phyloP scores from a whole-genome alignment of 2,888 invertebrate genomes.

The Thelaira solivaga region DNA sequence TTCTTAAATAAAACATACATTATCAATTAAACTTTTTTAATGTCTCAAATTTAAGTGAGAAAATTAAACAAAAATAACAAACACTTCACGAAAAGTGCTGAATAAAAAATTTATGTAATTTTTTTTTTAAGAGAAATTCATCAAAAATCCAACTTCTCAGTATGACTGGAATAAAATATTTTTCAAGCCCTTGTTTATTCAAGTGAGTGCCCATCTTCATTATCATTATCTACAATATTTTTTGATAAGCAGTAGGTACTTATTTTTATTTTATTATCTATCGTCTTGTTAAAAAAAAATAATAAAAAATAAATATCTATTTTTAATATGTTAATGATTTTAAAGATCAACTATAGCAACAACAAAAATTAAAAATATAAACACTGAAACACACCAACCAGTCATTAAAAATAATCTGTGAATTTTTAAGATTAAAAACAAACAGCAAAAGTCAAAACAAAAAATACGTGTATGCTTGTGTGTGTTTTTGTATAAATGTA shows the following conservation, averaged over 20 bases:
- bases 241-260: too few species aligned
- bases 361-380: too few species aligned
- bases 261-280: background rate
- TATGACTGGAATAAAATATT: conserved; percentile 15
- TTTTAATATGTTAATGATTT: conserved; percentile 23
- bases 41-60: background rate
- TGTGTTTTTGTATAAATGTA: too few species aligned
- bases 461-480: too few species aligned
- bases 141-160: background rate
- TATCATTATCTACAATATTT: too few species aligned
- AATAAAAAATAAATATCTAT: background rate
- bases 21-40: too few species aligned
- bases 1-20: background rate
- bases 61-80: background rate
- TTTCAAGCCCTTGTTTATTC: background rate
- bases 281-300: background rate
- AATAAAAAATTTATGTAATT: background rate
- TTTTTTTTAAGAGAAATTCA: background rate
- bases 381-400: background rate
- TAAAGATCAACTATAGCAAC: conserved; percentile 17
- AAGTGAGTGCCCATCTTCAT: background rate
- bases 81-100: background rate
- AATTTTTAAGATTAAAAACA: conserved; percentile 45
- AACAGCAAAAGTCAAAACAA: conserved; percentile 36
- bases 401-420: conserved; percentile 44